These are phyloP conservation scores for Gymnocheta viridis DNA, from an alignment of 2,888 invertebrate species.

Conservation along the genomic window DNA sequence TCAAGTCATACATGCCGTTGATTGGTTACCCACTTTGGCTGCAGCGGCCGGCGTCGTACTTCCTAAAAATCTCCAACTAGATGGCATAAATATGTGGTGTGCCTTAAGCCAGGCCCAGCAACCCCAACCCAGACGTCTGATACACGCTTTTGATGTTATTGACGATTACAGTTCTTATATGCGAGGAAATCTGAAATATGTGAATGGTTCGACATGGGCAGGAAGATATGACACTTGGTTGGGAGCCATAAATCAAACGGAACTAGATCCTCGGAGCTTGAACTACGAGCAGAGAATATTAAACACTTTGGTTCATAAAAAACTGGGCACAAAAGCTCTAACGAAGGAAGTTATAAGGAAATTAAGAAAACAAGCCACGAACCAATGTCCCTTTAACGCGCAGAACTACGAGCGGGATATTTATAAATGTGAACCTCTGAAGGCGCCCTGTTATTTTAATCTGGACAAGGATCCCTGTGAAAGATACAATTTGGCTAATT, in stretches of 20 bases:
- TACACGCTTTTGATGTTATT: constrained; percentile 88
- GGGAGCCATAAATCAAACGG: constrained; percentile 73
- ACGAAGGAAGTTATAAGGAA: constrained; percentile 71
- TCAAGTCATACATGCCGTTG: constrained; percentile 89
- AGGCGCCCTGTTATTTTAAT: constrained; percentile 83
- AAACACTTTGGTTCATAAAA: constrained; percentile 75
- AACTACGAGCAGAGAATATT: constrained; percentile 75
- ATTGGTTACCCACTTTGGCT: constrained; percentile 91
- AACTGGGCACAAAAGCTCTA: constrained; percentile 61
- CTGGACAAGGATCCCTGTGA: constrained; percentile 84
- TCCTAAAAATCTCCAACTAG: constrained; percentile 82
- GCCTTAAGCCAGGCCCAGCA: constrained; percentile 83
- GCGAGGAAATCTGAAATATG: constrained; percentile 76
- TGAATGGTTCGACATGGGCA: constrained; percentile 77
- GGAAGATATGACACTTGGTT: constrained; percentile 78
- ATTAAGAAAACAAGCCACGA: constrained; percentile 74
- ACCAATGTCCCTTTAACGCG: constrained; percentile 73
- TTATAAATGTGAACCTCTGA: constrained; percentile 77
- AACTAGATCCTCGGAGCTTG: constrained; percentile 73
- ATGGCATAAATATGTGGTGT: constrained; percentile 88
- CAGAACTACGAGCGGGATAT: constrained; percentile 65
- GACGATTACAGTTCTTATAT: constrained; percentile 80
- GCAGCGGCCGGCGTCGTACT: constrained; percentile 76
- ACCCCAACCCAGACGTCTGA: constrained; percentile 74
- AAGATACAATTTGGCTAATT: constrained; percentile 78